phyloP scores from a whole-genome alignment of 1,140 invertebrate genomes.

The Drosophila teissieri region DNA sequence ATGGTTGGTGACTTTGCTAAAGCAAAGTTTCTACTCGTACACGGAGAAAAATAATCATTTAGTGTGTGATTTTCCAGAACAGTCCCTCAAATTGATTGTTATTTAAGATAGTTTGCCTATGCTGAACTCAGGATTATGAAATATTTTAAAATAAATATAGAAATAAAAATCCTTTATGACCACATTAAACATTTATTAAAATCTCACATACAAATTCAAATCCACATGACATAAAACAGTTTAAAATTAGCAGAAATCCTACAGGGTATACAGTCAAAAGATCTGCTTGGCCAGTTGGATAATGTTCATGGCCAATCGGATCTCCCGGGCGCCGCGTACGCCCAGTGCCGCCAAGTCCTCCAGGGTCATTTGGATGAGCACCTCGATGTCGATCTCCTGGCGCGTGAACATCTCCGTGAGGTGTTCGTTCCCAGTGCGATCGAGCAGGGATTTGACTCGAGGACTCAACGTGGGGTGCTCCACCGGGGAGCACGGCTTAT shows the following conservation, averaged over 20 bases:
- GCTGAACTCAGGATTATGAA: too few relatives aligned
- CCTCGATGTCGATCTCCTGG: constrained; percentile 64
- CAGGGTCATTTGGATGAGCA: constrained; percentile 62
- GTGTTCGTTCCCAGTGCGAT: constrained; percentile 57
- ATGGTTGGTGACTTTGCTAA: not conserved
- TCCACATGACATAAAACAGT: constrained; percentile 24
- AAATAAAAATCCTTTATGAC: not conserved
- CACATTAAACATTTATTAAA: constrained; percentile 30
- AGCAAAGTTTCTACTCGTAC: not conserved
- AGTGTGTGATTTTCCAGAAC: not conserved
- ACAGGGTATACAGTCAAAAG: constrained; percentile 18
- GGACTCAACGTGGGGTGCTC: constrained; percentile 54
- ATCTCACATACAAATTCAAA: constrained; percentile 8
- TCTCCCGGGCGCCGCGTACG: constrained; percentile 52
- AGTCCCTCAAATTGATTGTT: too few relatives aligned
- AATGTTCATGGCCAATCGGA: constrained; percentile 49
- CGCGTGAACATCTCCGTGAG: constrained; percentile 58
- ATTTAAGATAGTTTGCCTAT: too few relatives aligned
- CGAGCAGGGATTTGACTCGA: constrained; percentile 52
- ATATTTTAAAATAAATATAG: too few relatives aligned
- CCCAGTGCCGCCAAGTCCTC: constrained; percentile 63
- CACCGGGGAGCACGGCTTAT: constrained; percentile 60
- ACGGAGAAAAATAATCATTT: not conserved
- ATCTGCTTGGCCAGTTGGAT: constrained; percentile 63
- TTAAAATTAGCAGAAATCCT: not conserved